Evolutionary conservation across 1,140 invertebrate species (phyloP).

Genomic region (Bombyx mori): DNA sequence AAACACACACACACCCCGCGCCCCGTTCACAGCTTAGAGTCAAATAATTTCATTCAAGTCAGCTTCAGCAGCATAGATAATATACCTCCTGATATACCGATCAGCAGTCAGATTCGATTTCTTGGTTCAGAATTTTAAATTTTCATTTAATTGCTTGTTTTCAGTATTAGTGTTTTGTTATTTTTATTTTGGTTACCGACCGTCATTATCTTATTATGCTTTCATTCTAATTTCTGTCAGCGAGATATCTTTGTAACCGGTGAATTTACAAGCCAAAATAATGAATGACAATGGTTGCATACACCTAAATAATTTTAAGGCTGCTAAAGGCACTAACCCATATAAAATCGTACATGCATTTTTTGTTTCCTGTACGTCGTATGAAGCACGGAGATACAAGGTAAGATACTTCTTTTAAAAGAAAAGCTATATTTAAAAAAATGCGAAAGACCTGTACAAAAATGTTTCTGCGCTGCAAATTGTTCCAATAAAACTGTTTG

Average conservation of each 20-base stretch:
- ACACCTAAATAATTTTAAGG: slow-evolving; percentile 84
- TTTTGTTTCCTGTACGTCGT: slow-evolving; percentile 81
- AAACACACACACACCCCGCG: too few species aligned
- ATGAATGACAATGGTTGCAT: slow-evolving; percentile 82
- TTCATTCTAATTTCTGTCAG: slow-evolving; percentile 5
- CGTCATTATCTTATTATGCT: too few species aligned
- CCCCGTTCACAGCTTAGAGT: too few species aligned
- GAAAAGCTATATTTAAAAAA: slow-evolving; percentile 4
- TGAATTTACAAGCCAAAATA: slow-evolving; percentile 45
- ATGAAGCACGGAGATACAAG: slow-evolving; percentile 80
- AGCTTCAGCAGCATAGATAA: too few species aligned
- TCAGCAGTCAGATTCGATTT: too few species aligned
- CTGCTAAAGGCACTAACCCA: slow-evolving; percentile 79
- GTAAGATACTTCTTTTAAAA: slow-evolving; percentile 49
- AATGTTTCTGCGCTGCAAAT: slow-evolving; percentile 19
- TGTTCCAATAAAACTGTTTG: not conserved
- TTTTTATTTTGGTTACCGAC: too few species aligned
- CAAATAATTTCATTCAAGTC: too few species aligned
- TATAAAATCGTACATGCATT: slow-evolving; percentile 83
- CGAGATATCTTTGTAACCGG: slow-evolving; percentile 26
- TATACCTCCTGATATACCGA: too few species aligned
- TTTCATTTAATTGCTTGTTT: too few species aligned
- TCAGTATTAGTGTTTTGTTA: too few species aligned
- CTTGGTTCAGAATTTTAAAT: too few species aligned
- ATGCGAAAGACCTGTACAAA: slow-evolving; percentile 7